These are phyloP conservation scores for Chymomyza caudatula DNA, from an alignment of 2,888 invertebrate species.

Conservation along the genomic window DNA sequence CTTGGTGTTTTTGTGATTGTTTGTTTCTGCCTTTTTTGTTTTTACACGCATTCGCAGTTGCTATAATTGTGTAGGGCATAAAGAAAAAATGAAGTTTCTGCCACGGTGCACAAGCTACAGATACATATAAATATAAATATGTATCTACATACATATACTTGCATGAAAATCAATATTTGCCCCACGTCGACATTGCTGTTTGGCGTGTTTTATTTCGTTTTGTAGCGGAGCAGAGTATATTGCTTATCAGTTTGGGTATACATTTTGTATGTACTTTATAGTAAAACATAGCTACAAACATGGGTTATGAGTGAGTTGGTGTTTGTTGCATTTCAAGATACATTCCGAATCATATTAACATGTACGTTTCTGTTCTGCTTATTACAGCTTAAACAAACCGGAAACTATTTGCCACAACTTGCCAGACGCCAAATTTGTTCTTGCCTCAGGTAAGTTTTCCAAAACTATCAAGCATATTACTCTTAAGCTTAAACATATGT, in stretches of 20 bases:
- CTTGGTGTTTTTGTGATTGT: constrained; percentile 18
- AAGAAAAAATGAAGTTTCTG: constrained; percentile 48
- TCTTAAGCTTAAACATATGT: background rate
- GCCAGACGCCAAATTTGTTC: background rate
- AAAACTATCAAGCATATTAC: background rate
- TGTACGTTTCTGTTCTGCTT: background rate
- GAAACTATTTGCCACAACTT: background rate
- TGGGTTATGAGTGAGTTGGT: background rate
- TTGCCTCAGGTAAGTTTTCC: background rate
- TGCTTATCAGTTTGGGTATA: background rate
- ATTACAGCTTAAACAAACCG: background rate
- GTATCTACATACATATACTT: background rate
- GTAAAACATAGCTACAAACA: background rate
- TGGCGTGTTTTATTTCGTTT: background rate
- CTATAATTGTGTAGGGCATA: background rate
- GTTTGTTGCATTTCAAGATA: background rate
- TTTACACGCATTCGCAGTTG: constrained; percentile 49
- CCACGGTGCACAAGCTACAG: constrained; percentile 35
- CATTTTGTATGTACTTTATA: background rate
- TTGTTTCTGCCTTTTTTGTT: constrained; percentile 40
- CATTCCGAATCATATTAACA: background rate
- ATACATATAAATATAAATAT: background rate
- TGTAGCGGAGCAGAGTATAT: background rate
- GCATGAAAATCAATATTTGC: constrained; percentile 63
- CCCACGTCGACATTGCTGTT: constrained; percentile 23